Base-by-base conservation (phyloP, 2,797 vertebrate genomes). In the Cirrhinus mrigala region DNA sequence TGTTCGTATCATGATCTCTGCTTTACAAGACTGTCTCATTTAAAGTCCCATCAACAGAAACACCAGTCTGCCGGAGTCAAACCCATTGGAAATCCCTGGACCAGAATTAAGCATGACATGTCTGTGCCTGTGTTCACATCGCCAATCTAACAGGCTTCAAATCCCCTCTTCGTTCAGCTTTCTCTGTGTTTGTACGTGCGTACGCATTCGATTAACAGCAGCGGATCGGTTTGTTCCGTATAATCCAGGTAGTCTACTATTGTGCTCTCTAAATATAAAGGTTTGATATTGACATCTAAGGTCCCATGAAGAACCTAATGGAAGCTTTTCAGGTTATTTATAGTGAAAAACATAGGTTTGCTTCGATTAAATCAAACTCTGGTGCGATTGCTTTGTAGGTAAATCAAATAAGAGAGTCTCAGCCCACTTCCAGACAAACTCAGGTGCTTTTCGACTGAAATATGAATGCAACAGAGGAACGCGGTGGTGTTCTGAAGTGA, bases 71-170 rank as follows among this genome's bases (percentile, higher is more conserved):
- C 27, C 48, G 70, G 37, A 88, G 87, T 87, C 85, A 83, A 81
- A 40, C 48, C 79, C 46, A 84, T 89, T 88, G 84, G 84, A 87
- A 89, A 86, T 46, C 87, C 20, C 58, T 88, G 83, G 90, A 90
- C 85, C 88, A 86, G 88, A 90, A 90, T 77, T 84, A 88, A 86
- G 58, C 82, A 48, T 71, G 70, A 87, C 88, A 87, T 89, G 89
- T 86, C 77, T 87, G 81, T 54, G 79, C 70, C 74, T 90, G 83
- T 88, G 85, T 87, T 89, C 79, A 86, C 68, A 79, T 84, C 76
- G 80, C 79, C 83, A 84, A 82, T 87, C 78, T 84, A 87, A 84
- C 82, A 22, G 64, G 82, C 71, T 85, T 76, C 33, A 82, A 84
- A 89, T 85, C 46, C 75, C 27, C 52, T 20, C 79, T 85, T 69